Evolutionary conservation across 2,888 invertebrate species (phyloP).

Genomic region (Eupithecia subumbrata): DNA sequence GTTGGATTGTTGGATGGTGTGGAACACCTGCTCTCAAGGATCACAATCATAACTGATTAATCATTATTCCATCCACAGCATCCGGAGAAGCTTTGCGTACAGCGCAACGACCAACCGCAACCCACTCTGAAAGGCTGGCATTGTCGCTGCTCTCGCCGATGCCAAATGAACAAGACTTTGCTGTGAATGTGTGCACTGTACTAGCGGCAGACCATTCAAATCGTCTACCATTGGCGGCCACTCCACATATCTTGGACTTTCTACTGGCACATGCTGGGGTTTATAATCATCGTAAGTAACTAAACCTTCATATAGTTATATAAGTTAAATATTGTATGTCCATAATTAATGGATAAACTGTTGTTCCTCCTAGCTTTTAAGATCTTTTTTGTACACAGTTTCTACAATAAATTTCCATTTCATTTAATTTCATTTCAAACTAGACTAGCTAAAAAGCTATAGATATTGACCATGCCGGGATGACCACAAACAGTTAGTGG

Average conservation of each 20-base stretch:
- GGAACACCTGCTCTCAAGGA: neutral
- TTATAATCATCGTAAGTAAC: constrained; percentile 90
- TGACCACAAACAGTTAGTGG: neutral
- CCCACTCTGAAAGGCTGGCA: constrained; percentile 91
- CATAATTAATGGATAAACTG: no score
- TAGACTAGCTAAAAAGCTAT: neutral
- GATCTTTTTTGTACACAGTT: no score
- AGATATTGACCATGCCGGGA: neutral
- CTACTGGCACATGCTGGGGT: constrained; percentile 97
- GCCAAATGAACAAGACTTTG: constrained; percentile 99
- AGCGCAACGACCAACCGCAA: constrained; percentile 61
- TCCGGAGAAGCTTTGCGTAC: constrained; percentile 72
- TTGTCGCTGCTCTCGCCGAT: constrained; percentile 96
- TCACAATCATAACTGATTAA: neutral
- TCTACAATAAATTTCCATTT: no score
- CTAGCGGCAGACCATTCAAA: constrained; percentile 97
- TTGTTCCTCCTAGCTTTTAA: no score
- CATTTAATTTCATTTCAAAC: no score
- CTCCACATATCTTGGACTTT: constrained; percentile 94
- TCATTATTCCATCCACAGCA: constrained; percentile 52
- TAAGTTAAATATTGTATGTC: no score
- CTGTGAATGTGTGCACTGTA: constrained; percentile 97
- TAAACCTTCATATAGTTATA: no score
- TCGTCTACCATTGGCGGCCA: constrained; percentile 92
- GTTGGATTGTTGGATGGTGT: neutral